These are phyloP conservation scores for Ochotona curzoniae DNA, from an alignment of 2,113 vertebrate genomes.

Conservation along the genomic window DNA sequence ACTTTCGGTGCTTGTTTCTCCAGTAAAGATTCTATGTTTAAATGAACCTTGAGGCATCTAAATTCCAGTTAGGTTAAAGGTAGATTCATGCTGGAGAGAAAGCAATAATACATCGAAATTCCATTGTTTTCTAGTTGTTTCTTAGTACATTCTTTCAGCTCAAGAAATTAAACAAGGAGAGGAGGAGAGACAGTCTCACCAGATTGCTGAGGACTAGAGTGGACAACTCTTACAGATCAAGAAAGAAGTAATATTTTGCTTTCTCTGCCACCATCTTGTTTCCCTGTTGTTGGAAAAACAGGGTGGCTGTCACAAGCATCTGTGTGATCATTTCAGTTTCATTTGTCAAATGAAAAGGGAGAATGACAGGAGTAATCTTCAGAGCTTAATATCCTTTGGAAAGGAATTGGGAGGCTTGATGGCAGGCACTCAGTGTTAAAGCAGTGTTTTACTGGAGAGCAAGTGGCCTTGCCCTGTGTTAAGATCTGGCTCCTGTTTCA, in stretches of 20 bases:
- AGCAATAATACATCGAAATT: not conserved
- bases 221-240: conserved; percentile 4
- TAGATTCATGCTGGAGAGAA: not conserved
- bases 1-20: not conserved
- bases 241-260: not conserved
- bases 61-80: not conserved
- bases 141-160: not conserved
- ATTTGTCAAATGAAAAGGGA: conserved; percentile 55
- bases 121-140: not conserved
- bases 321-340: conserved; percentile 4
- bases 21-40: not conserved
- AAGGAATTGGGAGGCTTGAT: not conserved
- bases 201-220: not conserved
- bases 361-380: not conserved
- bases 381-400: conserved; percentile 33
- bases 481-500: not conserved
- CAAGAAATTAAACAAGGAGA: not conserved
- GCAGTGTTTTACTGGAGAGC: not conserved
- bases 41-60: not conserved
- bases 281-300: conserved; percentile 36
- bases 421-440: not conserved
- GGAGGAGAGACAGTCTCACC: not conserved
- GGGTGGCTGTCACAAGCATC: not conserved
- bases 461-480: not conserved
- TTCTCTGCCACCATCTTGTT: not conserved